Percentiles rank a stretch among this genome's conserved stretches.
These are phyloP conservation scores for Amphiprion percula DNA, from an alignment of 2,113 vertebrate genomes.

Conservation along the genomic window DNA sequence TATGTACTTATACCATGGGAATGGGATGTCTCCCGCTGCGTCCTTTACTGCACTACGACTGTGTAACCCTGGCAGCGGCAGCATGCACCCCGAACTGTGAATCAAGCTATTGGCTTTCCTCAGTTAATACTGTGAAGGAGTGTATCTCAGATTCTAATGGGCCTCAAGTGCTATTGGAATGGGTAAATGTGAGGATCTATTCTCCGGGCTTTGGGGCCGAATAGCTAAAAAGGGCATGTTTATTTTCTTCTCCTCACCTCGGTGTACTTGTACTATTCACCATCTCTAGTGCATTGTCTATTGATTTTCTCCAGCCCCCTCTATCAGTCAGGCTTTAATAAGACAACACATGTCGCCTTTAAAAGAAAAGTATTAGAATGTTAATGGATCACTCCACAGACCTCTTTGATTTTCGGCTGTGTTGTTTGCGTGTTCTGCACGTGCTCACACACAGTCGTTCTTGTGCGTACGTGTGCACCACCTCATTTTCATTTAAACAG, in stretches of 20 bases:
- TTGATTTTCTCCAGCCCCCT: slow-evolving; percentile 75
- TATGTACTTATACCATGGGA: slow-evolving; percentile 3
- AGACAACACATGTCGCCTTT: slow-evolving; percentile 78
- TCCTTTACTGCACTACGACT: slow-evolving; percentile 21
- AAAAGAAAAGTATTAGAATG: slow-evolving; percentile 80
- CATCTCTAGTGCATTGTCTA: slow-evolving; percentile 71
- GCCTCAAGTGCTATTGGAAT: slow-evolving; percentile 67
- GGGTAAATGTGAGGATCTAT: slow-evolving; percentile 75
- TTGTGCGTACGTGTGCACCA: slow-evolving; percentile 24
- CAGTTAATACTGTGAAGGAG: slow-evolving; percentile 70
- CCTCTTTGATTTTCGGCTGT: slow-evolving; percentile 21
- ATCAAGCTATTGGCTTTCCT: slow-evolving; percentile 60
- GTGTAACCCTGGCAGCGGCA: slow-evolving; percentile 15
- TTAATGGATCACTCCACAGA: slow-evolving; percentile 69
- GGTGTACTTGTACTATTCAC: slow-evolving; percentile 59
- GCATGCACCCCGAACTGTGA: slow-evolving; percentile 31
- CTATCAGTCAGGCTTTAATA: slow-evolving; percentile 82
- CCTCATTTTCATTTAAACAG: slow-evolving; percentile 64
- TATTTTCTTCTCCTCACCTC: slow-evolving; percentile 69
- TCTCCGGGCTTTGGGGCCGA: slow-evolving; percentile 61
- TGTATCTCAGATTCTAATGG: slow-evolving; percentile 82
- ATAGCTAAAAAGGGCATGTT: slow-evolving; percentile 76
- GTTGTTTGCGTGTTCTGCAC: neutral
- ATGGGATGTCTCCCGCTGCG: slow-evolving; percentile 7
- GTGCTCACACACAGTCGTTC: neutral